Conservation (phyloP, 2,797 vertebrate species). For the Cichlasoma orientale region DNA sequence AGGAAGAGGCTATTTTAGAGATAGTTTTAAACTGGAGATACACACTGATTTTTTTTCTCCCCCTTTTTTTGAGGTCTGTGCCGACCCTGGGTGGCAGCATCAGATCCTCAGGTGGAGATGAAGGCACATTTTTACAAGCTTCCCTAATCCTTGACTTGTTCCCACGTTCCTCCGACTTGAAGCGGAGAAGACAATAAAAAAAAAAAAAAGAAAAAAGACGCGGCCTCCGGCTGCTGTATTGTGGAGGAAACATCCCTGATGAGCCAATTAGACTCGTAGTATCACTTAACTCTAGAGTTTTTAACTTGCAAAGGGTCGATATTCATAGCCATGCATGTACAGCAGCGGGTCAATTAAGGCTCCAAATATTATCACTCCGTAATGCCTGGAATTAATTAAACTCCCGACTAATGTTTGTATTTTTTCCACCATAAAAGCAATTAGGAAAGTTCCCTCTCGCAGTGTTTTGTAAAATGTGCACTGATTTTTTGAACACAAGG, state of each 20-base stretch:
- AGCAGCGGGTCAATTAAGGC: constrained; percentile 68
- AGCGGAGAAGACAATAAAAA: constrained; percentile 32
- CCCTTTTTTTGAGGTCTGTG: constrained; percentile 2
- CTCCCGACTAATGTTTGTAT: constrained; percentile 45
- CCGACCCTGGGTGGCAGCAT: constrained; percentile 54
- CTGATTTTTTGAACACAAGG: constrained; percentile 34
- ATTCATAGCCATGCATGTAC: constrained; percentile 63
- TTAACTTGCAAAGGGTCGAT: constrained; percentile 73
- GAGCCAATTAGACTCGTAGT: constrained; percentile 73
- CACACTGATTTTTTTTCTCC: background rate
- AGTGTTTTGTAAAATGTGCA: constrained; percentile 36
- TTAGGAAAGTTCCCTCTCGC: constrained; percentile 38
- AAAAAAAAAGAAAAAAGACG: constrained; percentile 10
- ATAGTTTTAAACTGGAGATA: constrained; percentile 36
- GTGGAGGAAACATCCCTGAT: constrained; percentile 71
- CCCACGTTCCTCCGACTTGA: constrained; percentile 52
- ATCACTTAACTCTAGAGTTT: constrained; percentile 73
- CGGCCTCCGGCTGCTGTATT: constrained; percentile 68
- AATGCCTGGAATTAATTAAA: constrained; percentile 59
- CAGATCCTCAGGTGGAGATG: constrained; percentile 57
- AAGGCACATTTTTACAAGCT: constrained; percentile 54
- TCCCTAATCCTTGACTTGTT: constrained; percentile 53
- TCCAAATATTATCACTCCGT: constrained; percentile 61
- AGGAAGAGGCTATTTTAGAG: constrained; percentile 69
- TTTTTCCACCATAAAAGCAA: constrained; percentile 39